Evolutionary conservation across 2,888 invertebrate species (phyloP), one percentile per base, ranked within the genome.

Genomic region (Drosophila leonis): DNA sequence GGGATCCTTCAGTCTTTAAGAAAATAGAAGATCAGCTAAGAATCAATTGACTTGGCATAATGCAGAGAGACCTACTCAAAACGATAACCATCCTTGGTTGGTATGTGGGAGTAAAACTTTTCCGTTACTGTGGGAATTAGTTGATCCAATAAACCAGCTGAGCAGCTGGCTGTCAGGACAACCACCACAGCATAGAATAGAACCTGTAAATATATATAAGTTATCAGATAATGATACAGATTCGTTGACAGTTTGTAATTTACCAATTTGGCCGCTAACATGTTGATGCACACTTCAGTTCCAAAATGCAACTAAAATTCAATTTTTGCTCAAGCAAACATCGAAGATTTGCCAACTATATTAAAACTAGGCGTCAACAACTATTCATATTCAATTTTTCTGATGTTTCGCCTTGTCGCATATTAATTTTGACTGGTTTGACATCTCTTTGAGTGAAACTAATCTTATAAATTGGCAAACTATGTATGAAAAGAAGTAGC

Each of bases 71-170:
- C 87, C 80, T 85, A 93, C 93, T 84, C 76, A 61, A 91, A 92
- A 29, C 91, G 88, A 55, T 93, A 93, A 37, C 93, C 92, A 57
- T 93, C 92, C 65, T 91, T 66, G 35, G 90, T 91, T 18, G 92
- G 88, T 4, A 68, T 78, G 51, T 83, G 80, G 2, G 74, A 73
- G 54, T 91, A 93, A 54, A 75, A 83, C 2, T 92, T 89, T 15
- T 85, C 63, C 37, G 90, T 67, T 15, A 92, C 65, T 10, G 39
- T 86, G 12, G 92, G 91, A 31, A 80, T 82, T 41, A 92, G 24
- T 9, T 71, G 65, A 60, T 92, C 90, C 37, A 93, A 60, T 0
- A 91, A 60, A 10, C 89, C 84, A 54, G 88, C 91, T 4, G 91
- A 89, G 59, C 81, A 82, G 52, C 78, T 75, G n/a, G 80, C 72